Base-by-base conservation (phyloP, 1,140 invertebrate species). In the Aphaenogaster ashmeadi region DNA sequence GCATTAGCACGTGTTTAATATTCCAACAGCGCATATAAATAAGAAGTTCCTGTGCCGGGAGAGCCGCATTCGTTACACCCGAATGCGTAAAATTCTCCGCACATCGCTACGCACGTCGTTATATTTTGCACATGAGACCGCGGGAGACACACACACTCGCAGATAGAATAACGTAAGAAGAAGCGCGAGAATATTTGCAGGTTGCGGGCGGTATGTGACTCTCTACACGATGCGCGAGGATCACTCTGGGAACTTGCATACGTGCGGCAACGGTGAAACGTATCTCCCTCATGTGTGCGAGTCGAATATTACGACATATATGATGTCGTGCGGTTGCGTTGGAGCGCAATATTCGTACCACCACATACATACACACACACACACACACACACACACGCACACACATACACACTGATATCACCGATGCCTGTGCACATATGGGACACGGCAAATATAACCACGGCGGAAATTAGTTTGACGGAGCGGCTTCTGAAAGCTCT, bases 301-400 rank as follows among this genome's bases (percentile, higher is more conserved):
- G 67, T 83, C 67, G 80, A 83, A 83, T 83, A 83, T 83, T 83
- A 83, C 80, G 67, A 72, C 67, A 58, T 74, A 50, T 60, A 83
- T 74, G 80, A 83, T 72, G 80, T 58, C 67, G 67, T 83, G 80
- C 67, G 67, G 80, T 81, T 83, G 80, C 80, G 66, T 72, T 11
- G 41, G 52, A 74, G 80, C 67, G 80, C 80, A 83, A 83, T 83
- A 83, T 83, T 83, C 67, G 21, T 74, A 60, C 18, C 38, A 38
- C 36, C 11, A 67, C 44, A 1, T n/a, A 7, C 79, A 8, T 47
- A 11, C 18, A 6, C 27, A 27, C 36, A 13, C 38, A 62, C 56
- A 7, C 9, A n/a, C 27, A 27, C 44, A 1, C 33, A 7, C 79
- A 4, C 62, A 11, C 18, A 7, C 18, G 18, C 36, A 13, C 38